A percentile compares a stretch with the other conserved stretches of the same genome.
Evolutionary conservation across 92 coral and sea anemone genomes (phyloP).

Genomic region (Siderastrea radians): DNA sequence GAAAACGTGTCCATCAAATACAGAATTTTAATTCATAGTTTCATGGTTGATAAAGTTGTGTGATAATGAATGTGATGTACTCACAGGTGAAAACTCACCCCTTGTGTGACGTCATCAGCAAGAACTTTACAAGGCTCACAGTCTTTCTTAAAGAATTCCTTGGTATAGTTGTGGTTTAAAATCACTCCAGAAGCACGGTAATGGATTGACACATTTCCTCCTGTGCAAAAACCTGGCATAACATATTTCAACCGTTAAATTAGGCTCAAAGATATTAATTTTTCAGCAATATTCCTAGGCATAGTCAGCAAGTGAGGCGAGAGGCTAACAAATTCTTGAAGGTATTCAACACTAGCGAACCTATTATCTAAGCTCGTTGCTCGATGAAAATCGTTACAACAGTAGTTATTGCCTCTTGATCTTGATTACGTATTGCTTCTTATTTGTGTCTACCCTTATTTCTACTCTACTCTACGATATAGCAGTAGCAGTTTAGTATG

Average conservation of each 20-base stretch:
- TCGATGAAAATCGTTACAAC: not conserved
- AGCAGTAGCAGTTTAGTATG: too few species aligned
- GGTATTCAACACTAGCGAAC: not conserved
- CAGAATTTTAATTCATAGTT: too few species aligned
- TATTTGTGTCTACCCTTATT: too few species aligned
- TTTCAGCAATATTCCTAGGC: not conserved
- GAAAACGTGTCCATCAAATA: too few species aligned
- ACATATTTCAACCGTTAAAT: not conserved
- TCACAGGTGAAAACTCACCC: constrained; percentile 57
- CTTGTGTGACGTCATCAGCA: constrained; percentile 38
- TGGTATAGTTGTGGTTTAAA: constrained; percentile 70
- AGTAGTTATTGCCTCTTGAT: not conserved
- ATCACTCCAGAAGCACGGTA: constrained; percentile 68
- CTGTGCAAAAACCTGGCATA: not conserved
- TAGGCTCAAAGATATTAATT: not conserved
- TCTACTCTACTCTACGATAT: too few species aligned
- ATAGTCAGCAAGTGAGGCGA: not conserved
- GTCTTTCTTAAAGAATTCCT: constrained; percentile 40
- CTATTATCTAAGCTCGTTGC: too few species aligned
- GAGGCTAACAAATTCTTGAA: not conserved
- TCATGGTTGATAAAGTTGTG: too few species aligned
- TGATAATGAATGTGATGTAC: not conserved
- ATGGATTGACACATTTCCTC: constrained; percentile 57
- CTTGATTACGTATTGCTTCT: not conserved
- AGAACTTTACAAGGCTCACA: constrained; percentile 52